Conservation (phyloP, 2,113 vertebrate species). For the Sciurus niger region DNA sequence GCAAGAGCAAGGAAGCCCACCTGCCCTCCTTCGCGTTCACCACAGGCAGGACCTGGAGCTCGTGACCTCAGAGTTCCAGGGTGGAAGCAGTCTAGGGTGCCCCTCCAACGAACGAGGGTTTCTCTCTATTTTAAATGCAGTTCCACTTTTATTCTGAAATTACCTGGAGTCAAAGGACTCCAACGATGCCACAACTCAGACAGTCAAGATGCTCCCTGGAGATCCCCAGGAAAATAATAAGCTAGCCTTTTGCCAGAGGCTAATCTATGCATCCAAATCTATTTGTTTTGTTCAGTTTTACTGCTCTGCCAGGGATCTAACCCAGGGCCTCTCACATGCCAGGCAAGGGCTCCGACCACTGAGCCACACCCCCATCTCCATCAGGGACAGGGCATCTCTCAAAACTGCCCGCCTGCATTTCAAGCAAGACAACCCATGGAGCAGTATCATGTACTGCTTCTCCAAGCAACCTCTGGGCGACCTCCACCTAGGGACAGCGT, state of each 20-base stretch:
- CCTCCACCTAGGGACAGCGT: neutral
- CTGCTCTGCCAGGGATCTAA: too few species aligned
- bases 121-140: neutral
- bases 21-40: accelerated
- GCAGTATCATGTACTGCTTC: accelerated
- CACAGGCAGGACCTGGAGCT: accelerated
- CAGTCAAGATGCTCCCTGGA: neutral
- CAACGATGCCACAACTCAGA: too few species aligned
- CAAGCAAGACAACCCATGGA: neutral
- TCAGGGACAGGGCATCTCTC: neutral
- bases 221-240: neutral
- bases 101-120: neutral
- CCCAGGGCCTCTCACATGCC: too few species aligned
- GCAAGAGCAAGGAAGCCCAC: accelerated
- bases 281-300: too few species aligned
- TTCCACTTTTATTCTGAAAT: neutral
- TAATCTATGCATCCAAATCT: too few species aligned
- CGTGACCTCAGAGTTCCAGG: neutral
- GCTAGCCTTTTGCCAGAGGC: neutral
- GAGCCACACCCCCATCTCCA: neutral
- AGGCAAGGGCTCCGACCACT: too few species aligned
- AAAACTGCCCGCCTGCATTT: neutral
- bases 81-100: accelerated
- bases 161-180: neutral
- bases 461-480: neutral